Conservation (phyloP, 2,113 vertebrate species). For the Myrmecobius fasciatus region DNA sequence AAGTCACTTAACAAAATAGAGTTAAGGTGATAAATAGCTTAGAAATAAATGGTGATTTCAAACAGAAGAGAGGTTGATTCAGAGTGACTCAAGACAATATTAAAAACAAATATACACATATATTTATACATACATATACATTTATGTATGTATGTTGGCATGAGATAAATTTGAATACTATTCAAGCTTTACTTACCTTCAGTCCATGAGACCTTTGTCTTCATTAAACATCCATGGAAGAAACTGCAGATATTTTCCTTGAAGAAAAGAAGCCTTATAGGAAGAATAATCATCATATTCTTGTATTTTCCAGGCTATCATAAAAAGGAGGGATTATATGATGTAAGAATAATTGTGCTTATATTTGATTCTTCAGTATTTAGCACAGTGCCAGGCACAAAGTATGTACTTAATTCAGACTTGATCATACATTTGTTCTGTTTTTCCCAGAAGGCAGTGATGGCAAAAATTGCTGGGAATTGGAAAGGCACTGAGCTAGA, state of each 20-base stretch:
- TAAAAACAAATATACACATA: background rate
- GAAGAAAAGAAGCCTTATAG: background rate
- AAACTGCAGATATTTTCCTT: background rate
- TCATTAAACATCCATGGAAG: background rate
- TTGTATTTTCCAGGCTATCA: background rate
- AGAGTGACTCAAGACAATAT: background rate
- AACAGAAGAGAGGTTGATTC: background rate
- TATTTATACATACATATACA: too few species aligned
- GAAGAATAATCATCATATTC: background rate
- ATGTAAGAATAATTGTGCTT: background rate
- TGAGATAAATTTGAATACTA: background rate
- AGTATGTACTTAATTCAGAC: background rate
- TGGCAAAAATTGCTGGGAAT: background rate
- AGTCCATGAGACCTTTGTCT: background rate
- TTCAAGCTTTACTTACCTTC: background rate
- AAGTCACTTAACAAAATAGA: background rate
- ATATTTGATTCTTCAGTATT: background rate
- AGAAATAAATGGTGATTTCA: background rate
- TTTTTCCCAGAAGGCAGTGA: background rate
- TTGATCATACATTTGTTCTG: background rate
- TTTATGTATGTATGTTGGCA: background rate
- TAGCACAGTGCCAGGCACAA: background rate
- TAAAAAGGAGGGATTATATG: background rate
- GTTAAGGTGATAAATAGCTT: background rate
- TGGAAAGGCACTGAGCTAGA: background rate